Evolutionary conservation across 2,888 invertebrate genomes (phyloP), one percentile per base, ranked within the genome.

Genomic region (Electrophaes corylata): DNA sequence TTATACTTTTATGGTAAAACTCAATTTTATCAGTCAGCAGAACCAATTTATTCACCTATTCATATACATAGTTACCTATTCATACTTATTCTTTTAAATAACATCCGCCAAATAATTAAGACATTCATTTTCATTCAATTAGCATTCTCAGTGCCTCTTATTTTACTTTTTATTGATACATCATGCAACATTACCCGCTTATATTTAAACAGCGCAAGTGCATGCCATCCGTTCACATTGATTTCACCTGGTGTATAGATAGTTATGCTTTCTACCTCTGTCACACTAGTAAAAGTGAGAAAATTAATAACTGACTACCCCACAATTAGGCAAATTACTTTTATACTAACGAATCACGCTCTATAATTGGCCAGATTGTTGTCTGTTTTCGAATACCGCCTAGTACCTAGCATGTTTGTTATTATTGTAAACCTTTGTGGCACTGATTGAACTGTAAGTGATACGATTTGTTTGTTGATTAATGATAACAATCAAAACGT

Each of bases 211-310:
- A 12, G 70, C 60, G 71, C 71, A 12, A 8, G 72, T 60, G 72
- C 73, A 74, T 73, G 74, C 70, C 72, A 66, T 67, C 69, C 64
- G 71, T 72, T 77, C 74, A 70, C 74, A 82, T 72, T 73, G 81
- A 76, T 84, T 84, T 84, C 84, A 78, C 83, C 75, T 76, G 69
- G 75, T 73, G 71, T 73, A 76, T 75, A 76, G 78, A 76, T 75
- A 75, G 76, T 77, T 78, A 76, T 82, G 79, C 83, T 83, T 83
- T 84, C 83, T 82, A 78, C 77, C 60, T 71, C 64, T 61, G 55
- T 64, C 60, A 56, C 51, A 58, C 46, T 53, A 61, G 67, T 62
- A 67, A 65, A 62, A 62, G 65, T 62, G 46, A 65, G 59, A 66
- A 48, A 47, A 60, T 60, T 54, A 58, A 43, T 44, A 58, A 46